Evolutionary conservation across 2,888 invertebrate species (phyloP).

Genomic region (Scrobipalpa costella): DNA sequence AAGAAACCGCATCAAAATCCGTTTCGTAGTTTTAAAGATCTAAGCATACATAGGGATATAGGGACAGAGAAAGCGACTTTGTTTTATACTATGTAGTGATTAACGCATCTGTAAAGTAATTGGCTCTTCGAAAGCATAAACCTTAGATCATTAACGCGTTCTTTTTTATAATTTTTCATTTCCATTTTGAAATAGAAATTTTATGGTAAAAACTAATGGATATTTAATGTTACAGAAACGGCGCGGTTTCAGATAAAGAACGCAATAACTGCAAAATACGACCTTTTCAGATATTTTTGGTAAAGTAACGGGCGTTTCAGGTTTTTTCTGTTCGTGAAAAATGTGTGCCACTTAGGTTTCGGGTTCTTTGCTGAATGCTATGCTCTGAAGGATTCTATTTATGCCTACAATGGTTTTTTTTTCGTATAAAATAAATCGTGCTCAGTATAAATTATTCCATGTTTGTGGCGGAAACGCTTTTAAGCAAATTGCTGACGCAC

Average conservation of each 20-base stretch:
- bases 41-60: too few species aligned
- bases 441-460: too few species aligned
- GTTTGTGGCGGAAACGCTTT: too few species aligned
- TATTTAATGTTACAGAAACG: slow-evolving; percentile 16
- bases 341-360: background rate
- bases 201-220: slow-evolving; percentile 16
- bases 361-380: background rate
- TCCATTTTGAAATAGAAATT: background rate
- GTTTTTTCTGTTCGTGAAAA: background rate
- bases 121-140: slow-evolving; percentile 3
- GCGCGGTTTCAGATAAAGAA: slow-evolving; percentile 16
- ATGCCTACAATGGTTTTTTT: too few species aligned
- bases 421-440: too few species aligned
- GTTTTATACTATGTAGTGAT: too few species aligned
- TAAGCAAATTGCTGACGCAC: too few species aligned
- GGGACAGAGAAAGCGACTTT: too few species aligned
- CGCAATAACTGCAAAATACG: background rate
- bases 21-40: too few species aligned
- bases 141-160: background rate
- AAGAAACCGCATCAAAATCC: too few species aligned
- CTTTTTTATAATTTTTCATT: slow-evolving; percentile 10
- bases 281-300: slow-evolving; percentile 1
- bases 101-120: background rate
- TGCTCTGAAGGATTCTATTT: too few species aligned
- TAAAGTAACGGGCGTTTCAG: background rate